Base-by-base conservation (phyloP, 92 coral and sea anemone genomes). In the Pocillopora grandis region DNA sequence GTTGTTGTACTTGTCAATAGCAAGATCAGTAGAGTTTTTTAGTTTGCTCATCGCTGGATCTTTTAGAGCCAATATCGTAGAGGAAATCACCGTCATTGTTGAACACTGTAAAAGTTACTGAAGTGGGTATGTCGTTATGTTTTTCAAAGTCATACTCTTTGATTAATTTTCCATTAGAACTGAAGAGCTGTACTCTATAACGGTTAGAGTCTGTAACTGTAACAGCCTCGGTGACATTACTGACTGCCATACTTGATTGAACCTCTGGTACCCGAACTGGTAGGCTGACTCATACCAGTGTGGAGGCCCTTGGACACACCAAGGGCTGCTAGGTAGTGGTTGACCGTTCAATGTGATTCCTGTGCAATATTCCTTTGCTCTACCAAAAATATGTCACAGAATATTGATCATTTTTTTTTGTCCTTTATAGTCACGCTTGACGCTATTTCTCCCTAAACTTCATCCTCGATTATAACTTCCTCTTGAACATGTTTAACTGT, bases 71-170 rank as follows among this genome's bases (percentile, higher is more conserved):
- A 37, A 90, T 90, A 18, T 65, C 66, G 9, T 86, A 66, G 18
- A 90, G 19, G 36, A 81, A 90, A 36, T 36, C 69, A 2, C 93
- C 93, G 33, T 90, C 88, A 11, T 80, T 58, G 42, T 84, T 83
- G 48, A 82, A 90, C 5, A 82, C 93, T 71, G 62, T 66, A n/a
- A 79, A 79, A 27, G 83, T 75, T 16, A 79, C 75, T 23, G 83
- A 79, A 1, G 27, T 49, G 23, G 74, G 74, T 79, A 8, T 69
- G 16, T 9, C 31, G 1, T 10, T 19, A 8, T 37, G 49, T 5
- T 67, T 3, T 5, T 79, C 35, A 64, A 69, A 20, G 42, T 9
- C 73, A 33, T 14, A 33, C 55, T 69, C 52, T 35, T 10, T 5
- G 8, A 36, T 13, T 19, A 23, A 62, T 6, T 1, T 36, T 17